These are phyloP conservation scores for Lichenostomus cassidix DNA, from an alignment of 2,113 vertebrate genomes.

Conservation along the genomic window DNA sequence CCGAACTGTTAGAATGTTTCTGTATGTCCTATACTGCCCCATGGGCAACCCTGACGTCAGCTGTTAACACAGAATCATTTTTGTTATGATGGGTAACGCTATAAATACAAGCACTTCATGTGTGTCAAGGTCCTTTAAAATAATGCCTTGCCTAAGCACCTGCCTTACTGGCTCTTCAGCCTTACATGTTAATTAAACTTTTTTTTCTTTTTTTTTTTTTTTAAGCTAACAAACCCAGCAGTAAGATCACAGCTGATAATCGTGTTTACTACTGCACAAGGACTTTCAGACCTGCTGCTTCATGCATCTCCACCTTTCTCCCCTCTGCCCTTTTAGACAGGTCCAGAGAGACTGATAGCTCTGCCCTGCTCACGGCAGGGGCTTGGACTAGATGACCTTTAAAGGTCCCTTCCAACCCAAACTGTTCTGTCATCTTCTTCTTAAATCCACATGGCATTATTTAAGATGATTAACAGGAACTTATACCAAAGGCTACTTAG, in stretches of 20 bases:
- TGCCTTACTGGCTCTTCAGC: slow-evolving; percentile 32
- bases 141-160: slow-evolving; percentile 5
- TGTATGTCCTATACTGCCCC: not conserved
- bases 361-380: not conserved
- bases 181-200: not conserved
- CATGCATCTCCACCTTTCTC: not conserved
- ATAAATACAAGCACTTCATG: slow-evolving; percentile 28
- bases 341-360: not conserved
- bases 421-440: not conserved
- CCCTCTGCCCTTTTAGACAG: not conserved
- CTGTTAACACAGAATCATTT: not conserved
- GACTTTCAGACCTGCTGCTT: slow-evolving; percentile 34
- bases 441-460: not conserved
- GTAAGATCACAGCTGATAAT: not conserved
- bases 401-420: not conserved
- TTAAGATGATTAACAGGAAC: slow-evolving; percentile 3
- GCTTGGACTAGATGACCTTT: not conserved
- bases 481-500: not conserved
- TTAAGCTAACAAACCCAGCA: not conserved
- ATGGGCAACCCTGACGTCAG: slow-evolving; percentile 27
- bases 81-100: not conserved
- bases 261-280: not conserved
- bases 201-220: not conserved
- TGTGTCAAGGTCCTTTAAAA: slow-evolving; percentile 40
- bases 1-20: slow-evolving; percentile 21